Base-by-base conservation (phyloP, 2,113 vertebrate species). In the Panthera tigris region DNA sequence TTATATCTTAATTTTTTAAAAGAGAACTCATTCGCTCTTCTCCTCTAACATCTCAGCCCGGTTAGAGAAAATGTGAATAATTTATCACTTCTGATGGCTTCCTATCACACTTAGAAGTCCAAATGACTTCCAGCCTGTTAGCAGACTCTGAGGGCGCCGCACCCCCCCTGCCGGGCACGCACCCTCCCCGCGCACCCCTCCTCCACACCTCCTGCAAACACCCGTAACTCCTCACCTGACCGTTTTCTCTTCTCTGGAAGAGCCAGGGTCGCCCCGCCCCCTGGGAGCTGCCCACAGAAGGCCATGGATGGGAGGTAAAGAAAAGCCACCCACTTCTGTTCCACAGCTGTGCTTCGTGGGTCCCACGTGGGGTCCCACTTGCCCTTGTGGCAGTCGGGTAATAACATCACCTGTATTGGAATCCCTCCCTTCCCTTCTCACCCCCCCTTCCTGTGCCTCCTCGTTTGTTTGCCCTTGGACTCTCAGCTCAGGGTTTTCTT, bases 21-120 rank as follows among this genome's bases (percentile, higher is more conserved):
- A 88, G 48, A 63, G 39, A 73, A 95, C 19, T 7, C 65, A 23
- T 80, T 41, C 1, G 1, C 29, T 4, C n/a, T 48, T 73, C 36
- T 66, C 69, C 66, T 74, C 41, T 66, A 82, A 52, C 66, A n/a
- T 55, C 36, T 93, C 52, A 63, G 41, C 19, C 39, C 7, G 7
- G 50, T 15, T 29, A 73, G 65, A 50, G 41, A 73, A 91, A 61
- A 41, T 27, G 29, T 73, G 41, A 80, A 65, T 86, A 92, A 92
- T 52, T 80, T 31, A 52, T 81, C n/a, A n/a, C 65, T 19, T 73
- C 33, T 92, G 65, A 87, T 52, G 82, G 52, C 41, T 95, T 87
- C 74, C 52, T 27, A n/a, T 71, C 89, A 80, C 39, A 65, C 19
- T 61, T 33, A 71, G 39, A 74, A 31, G 13, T 19, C 11, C 45